A percentile compares a stretch with the other conserved stretches of the same genome.
These are phyloP conservation scores for Picus viridis DNA, from an alignment of 2,797 vertebrate species.

Conservation along the genomic window DNA sequence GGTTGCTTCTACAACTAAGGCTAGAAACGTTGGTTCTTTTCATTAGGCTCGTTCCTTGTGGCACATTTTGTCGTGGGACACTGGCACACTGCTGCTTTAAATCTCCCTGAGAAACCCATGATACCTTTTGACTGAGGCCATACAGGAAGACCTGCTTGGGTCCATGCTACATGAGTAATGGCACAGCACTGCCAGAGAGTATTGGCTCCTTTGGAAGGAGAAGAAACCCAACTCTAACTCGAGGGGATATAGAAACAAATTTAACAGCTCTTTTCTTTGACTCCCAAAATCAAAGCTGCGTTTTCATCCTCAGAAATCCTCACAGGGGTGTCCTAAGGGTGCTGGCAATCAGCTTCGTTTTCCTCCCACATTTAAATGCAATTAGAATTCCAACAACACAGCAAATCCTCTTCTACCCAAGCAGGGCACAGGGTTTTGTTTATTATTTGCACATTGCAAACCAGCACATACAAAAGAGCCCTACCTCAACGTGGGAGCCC, in stretches of 20 bases:
- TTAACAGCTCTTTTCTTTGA: neutral
- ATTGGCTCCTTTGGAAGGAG: neutral
- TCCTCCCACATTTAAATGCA: neutral
- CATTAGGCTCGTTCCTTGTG: neutral
- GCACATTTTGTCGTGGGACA: neutral
- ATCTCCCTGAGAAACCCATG: neutral
- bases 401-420: neutral
- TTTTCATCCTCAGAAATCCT: neutral
- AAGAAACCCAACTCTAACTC: neutral
- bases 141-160: neutral
- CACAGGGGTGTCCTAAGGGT: neutral
- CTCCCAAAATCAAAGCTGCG: neutral
- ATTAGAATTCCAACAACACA: neutral
- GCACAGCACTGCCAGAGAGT: neutral
- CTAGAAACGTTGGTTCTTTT: neutral
- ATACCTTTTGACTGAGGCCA: neutral
- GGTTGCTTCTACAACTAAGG: neutral
- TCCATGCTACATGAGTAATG: neutral
- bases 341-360: neutral
- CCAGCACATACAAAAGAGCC: neutral
- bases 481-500: neutral
- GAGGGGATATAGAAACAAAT: neutral
- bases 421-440: neutral
- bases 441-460: slow-evolving; percentile 23
- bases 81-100: neutral